phyloP scores from a whole-genome alignment of 2,113 vertebrate species.

The Phalacrocorax brasilianus region DNA sequence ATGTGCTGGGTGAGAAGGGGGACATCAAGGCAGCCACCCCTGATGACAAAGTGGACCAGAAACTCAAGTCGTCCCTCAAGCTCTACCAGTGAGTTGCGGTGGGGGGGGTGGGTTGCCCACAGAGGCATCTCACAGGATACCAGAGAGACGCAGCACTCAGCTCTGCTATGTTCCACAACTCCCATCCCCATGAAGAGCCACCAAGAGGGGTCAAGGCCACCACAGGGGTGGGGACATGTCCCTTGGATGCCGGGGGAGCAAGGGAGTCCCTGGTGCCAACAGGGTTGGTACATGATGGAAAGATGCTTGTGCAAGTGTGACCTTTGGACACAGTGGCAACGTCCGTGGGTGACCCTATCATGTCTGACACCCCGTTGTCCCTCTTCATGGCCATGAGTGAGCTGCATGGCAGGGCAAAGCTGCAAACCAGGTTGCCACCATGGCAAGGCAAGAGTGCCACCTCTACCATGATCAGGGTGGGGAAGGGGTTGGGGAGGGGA shows the following conservation, averaged over 20 bases:
- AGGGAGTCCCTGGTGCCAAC: background rate
- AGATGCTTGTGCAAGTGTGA: rapidly evolving
- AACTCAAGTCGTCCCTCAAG: conserved; percentile 77
- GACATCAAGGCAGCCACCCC: conserved; percentile 73
- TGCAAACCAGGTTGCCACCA: background rate
- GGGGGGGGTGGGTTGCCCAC: rapidly evolving
- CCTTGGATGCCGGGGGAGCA: background rate
- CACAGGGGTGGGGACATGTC: background rate
- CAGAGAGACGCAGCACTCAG: background rate
- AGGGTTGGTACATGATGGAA: rapidly evolving
- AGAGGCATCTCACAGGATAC: rapidly evolving
- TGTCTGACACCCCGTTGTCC: background rate
- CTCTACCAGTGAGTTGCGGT: conserved; percentile 82
- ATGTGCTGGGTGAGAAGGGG: conserved; percentile 72
- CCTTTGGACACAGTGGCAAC: background rate
- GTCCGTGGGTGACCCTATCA: background rate
- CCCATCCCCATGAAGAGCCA: background rate
- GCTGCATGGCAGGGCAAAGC: background rate
- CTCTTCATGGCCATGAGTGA: background rate
- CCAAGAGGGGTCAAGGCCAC: background rate
- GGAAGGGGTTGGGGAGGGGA: background rate
- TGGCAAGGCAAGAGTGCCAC: background rate
- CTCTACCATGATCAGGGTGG: background rate
- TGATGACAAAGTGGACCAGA: conserved; percentile 79
- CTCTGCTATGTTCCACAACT: background rate